Evolutionary conservation across 53 echinoderm and acorn worm species (phyloP).

Genomic region (Astropecten irregularis): DNA sequence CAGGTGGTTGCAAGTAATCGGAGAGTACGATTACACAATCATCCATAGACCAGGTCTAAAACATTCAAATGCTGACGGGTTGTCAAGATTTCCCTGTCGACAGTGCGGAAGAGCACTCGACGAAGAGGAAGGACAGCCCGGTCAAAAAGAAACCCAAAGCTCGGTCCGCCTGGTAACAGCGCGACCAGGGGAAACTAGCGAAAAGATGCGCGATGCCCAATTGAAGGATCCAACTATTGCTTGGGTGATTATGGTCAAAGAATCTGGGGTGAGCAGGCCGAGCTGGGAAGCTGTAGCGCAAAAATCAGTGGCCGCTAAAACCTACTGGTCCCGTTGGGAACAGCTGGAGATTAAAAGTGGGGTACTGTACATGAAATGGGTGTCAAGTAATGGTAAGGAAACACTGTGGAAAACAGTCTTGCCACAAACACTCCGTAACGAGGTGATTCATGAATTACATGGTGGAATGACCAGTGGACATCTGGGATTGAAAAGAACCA

Average conservation of each 20-base stretch:
- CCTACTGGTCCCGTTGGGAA: background rate
- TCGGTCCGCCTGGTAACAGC: no score
- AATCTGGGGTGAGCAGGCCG: background rate
- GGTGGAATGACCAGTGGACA: constrained; percentile 11
- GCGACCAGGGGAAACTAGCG: background rate
- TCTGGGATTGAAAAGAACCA: background rate
- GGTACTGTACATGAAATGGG: background rate
- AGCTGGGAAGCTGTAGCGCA: background rate
- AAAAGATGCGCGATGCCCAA: background rate
- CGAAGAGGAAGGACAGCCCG: no score
- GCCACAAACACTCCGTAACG: background rate
- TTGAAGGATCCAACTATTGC: background rate
- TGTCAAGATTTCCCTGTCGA: constrained; percentile 25
- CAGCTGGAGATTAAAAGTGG: background rate
- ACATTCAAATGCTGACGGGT: constrained; percentile 15
- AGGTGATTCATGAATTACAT: background rate
- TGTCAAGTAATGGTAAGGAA: background rate
- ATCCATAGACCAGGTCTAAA: background rate
- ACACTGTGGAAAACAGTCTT: background rate
- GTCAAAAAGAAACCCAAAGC: no score
- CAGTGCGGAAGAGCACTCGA: constrained; percentile 5
- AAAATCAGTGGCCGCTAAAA: background rate
- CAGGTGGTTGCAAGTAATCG: constrained; percentile 27
- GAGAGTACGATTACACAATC: constrained; percentile 10
- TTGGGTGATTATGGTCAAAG: background rate